Percentiles rank a stretch among this genome's conserved stretches.
phyloP scores from a whole-genome alignment of 2,797 vertebrate genomes.

The Typhlichthys subterraneus region DNA sequence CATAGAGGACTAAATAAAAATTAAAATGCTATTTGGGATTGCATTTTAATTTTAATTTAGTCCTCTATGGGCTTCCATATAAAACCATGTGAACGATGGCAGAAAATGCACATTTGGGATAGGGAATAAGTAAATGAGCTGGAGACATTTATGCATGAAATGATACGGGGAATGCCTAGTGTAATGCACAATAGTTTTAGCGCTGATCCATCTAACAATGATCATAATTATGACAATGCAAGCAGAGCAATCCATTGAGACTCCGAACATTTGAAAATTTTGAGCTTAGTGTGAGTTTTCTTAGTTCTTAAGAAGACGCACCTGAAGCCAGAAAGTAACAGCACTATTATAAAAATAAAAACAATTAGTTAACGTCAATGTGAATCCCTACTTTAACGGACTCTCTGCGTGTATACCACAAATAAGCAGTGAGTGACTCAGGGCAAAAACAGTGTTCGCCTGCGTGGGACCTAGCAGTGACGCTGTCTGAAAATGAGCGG shows the following conservation, averaged over 20 bases:
- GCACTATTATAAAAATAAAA: too few species aligned
- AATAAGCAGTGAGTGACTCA: background rate
- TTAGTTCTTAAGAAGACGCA: too few species aligned
- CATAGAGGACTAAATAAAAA: too few species aligned
- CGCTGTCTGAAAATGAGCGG: slow-evolving; percentile 7
- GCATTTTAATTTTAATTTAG: too few species aligned
- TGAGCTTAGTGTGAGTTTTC: too few species aligned
- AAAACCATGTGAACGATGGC: slow-evolving; percentile 25
- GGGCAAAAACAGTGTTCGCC: background rate
- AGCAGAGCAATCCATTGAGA: slow-evolving; percentile 2
- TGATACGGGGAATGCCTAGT: slow-evolving; percentile 26
- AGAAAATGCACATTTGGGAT: slow-evolving; percentile 16
- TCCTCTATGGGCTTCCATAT: too few species aligned
- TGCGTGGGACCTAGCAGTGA: slow-evolving; percentile 1
- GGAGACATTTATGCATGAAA: slow-evolving; percentile 36
- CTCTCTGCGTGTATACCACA: background rate
- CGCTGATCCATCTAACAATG: background rate
- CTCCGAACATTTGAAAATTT: too few species aligned
- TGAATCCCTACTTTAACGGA: background rate
- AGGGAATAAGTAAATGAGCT: slow-evolving; percentile 16
- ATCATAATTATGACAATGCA: background rate
- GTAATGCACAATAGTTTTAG: background rate
- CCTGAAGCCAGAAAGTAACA: too few species aligned
- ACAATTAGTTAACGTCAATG: background rate
- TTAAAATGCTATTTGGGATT: too few species aligned